phyloP scores from a whole-genome alignment of 2,797 vertebrate genomes.

The Sebastes miniatus region DNA sequence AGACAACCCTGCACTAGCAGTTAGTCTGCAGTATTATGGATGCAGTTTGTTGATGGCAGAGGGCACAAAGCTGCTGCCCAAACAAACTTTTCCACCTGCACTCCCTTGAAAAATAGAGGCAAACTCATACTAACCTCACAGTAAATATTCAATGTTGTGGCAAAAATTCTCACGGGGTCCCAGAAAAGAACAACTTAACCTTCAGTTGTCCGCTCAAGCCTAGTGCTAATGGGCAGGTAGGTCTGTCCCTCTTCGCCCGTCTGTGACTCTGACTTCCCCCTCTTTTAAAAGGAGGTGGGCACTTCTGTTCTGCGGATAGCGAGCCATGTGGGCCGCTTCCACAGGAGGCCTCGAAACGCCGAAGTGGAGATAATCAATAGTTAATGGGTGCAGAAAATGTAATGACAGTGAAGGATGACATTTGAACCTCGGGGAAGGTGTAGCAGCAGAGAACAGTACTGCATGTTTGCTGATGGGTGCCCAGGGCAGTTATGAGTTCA shows the following conservation, averaged over 20 bases:
- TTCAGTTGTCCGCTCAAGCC: constrained; percentile 48
- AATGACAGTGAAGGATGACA: constrained; percentile 75
- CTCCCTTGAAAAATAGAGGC: constrained; percentile 18
- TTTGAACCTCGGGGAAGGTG: constrained; percentile 70
- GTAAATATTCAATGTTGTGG: constrained; percentile 66
- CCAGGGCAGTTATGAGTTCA: constrained; percentile 69
- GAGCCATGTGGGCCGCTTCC: constrained; percentile 54
- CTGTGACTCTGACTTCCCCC: constrained; percentile 8
- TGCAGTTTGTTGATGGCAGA: constrained; percentile 31
- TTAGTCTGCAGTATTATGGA: background rate
- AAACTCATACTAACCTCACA: constrained; percentile 40
- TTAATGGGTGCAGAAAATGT: constrained; percentile 75
- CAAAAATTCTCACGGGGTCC: constrained; percentile 56
- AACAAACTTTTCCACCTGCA: constrained; percentile 44
- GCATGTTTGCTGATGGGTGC: constrained; percentile 67
- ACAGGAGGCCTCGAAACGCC: constrained; percentile 59
- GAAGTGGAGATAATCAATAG: constrained; percentile 80
- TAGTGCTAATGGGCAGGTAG: constrained; percentile 54
- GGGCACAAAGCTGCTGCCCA: constrained; percentile 20
- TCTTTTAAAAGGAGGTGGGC: constrained; percentile 30
- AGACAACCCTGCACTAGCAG: background rate
- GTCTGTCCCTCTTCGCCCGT: constrained; percentile 31
- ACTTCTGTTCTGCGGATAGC: constrained; percentile 16
- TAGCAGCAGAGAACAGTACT: constrained; percentile 55
- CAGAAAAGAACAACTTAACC: constrained; percentile 64